Evolutionary conservation across 23 tunicate genomes (phyloP).

Genomic region (Styela plicata): DNA sequence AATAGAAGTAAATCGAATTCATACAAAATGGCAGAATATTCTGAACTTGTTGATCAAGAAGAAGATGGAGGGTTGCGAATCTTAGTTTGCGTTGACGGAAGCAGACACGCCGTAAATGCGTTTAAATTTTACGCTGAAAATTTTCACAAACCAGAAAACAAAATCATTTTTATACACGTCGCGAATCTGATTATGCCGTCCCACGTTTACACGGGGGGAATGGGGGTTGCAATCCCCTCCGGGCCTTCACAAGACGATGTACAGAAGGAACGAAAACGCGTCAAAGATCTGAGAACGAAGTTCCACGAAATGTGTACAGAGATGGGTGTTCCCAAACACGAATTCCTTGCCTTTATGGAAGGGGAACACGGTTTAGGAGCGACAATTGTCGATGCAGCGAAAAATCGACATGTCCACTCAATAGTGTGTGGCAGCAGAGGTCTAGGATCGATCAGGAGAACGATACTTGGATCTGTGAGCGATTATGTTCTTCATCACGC

Average conservation of each 20-base stretch:
- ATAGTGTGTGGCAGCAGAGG: conserved; percentile 34
- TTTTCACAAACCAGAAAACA: neutral
- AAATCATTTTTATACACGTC: neutral
- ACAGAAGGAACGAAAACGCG: neutral
- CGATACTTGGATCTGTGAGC: conserved; percentile 38
- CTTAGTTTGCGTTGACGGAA: neutral
- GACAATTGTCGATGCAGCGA: conserved; percentile 28
- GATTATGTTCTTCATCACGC: conserved; percentile 41
- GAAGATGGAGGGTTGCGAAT: neutral
- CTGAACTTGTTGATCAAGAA: neutral
- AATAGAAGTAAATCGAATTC: neutral
- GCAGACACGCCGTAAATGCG: neutral
- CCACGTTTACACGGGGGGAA: neutral
- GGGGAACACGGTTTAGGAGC: conserved; percentile 28
- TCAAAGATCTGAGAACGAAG: neutral
- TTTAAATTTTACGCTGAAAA: neutral
- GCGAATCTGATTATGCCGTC: neutral
- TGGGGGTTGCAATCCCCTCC: neutral
- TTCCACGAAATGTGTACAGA: neutral
- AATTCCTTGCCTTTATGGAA: conserved; percentile 10
- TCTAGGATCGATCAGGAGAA: conserved; percentile 17
- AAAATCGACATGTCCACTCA: conserved; percentile 10
- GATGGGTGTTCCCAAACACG: neutral
- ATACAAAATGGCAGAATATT: neutral
- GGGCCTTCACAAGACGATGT: neutral